Base-by-base conservation (phyloP, 2,113 vertebrate species). In the Zapornia atra region DNA sequence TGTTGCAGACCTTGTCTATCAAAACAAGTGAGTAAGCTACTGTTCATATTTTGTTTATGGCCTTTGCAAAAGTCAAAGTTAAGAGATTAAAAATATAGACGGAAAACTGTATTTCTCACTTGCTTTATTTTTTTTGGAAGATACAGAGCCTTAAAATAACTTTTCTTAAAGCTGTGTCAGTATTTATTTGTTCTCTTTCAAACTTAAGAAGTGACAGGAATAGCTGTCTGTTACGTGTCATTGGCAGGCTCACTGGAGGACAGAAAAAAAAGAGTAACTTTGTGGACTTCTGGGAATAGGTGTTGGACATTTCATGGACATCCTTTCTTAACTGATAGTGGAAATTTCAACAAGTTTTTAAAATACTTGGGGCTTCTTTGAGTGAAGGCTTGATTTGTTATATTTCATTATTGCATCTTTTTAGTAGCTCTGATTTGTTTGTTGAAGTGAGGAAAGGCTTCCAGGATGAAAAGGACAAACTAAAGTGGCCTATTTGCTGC, bases 51-150 rank as follows among this genome's bases (percentile, higher is more conserved):
- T 94, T 68, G 46, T 68, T 91, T 65, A 3, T 71, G 72, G 78
- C 34, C 77, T 92, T 76, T 93, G 64, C 60, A 90, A 94, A 90
- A 93, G 29, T 22, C 90, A 63, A 92, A 54, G 11, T 70, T 59
- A 34, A 34, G 54, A 70, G 31, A 70, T 73, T 22, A 70, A 76
- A 93, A 88, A 69, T 34, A 75, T 50, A 51, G 25, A 46, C 72
- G 22, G 40, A 93, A 70, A 91, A 84, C 16, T 44, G 2, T 60
- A 19, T 90, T 89, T 71, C 18, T 33, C 5, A 56, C 21, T 75
- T 68, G 24, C 3, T 3, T 31, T 75, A 59, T 70, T 19, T 5
- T 46, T 46, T 46, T 42, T 1, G 33, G 72, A 36, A 42, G 25
- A 60, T 57, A 20, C 0, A 2, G 61, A 86, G 29, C 53, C 18